These are phyloP conservation scores for Pseudeuparius sepicola DNA, from an alignment of 2,888 invertebrate genomes.

Conservation along the genomic window DNA sequence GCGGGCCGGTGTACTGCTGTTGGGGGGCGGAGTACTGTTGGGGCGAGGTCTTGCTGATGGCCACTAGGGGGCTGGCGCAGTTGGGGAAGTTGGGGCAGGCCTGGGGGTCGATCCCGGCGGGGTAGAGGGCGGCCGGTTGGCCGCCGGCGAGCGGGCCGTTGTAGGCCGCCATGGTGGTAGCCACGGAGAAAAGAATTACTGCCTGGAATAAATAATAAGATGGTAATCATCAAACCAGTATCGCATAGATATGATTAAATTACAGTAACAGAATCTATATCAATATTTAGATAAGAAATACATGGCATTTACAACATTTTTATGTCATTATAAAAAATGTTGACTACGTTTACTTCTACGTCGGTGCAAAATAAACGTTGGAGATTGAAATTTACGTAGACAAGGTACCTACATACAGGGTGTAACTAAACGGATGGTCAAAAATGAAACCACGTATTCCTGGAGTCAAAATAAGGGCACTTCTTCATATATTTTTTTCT, in stretches of 20 bases:
- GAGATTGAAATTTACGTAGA: no score
- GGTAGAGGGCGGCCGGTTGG: conserved; percentile 30
- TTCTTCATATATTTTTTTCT: no score
- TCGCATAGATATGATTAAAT: background rate
- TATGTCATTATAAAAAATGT: no score
- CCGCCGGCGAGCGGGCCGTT: conserved; percentile 32
- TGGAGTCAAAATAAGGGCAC: no score
- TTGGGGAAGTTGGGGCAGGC: conserved; percentile 33
- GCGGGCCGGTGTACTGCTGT: conserved; percentile 13
- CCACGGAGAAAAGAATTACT: conserved; percentile 30
- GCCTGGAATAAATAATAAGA: conserved; percentile 26
- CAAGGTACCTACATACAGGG: no score
- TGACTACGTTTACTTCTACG: no score
- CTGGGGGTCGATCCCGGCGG: conserved; percentile 31
- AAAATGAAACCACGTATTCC: no score
- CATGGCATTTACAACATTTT: no score
- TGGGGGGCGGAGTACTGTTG: conserved; percentile 20
- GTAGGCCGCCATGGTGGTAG: conserved; percentile 26
- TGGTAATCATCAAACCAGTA: conserved; percentile 1
- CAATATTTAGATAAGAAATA: no score
- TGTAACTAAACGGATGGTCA: no score
- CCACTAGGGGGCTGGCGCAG: conserved; percentile 31
- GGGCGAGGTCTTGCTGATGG: conserved; percentile 19
- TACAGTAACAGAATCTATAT: conserved; percentile 8
- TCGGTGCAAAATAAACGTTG: no score